Base-by-base conservation (phyloP, 2,888 invertebrate genomes). In the Helleia helle region DNA sequence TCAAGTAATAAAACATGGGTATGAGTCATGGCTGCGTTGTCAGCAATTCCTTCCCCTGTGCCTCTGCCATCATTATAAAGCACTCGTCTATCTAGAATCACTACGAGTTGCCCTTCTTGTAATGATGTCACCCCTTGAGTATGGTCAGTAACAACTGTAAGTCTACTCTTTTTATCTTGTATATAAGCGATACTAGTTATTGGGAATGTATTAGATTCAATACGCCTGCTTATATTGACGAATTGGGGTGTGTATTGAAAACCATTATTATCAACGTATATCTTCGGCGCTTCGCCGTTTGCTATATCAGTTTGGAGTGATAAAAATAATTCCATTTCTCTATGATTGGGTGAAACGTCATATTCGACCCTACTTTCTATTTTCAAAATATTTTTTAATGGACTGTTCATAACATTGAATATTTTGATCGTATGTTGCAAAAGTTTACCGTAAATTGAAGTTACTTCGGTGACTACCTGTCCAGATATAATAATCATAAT, bases 201-300 rank as follows among this genome's bases (percentile, higher is more conserved):
- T 0, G 99, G 99, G 67, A 94, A 99, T 66, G 96, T 93, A 70
- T 99, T 99, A 0, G 96, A 97, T 71, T 98, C 97, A 36, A 95
- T 88, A 1, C 92, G 92, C 50, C 93, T 91, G 43, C 90, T 87
- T 42, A 92, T 90, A 26, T 94, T 91, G 62, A 94, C 91, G 4
- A 89, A 77, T 15, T 93, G 86, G 54, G 89, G 87, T 40, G 94
- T 92, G 80, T 93, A 93, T 65, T 94, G 94, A 63, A 96, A 96
- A 3, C 97, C 97, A 65, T 96, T 97, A 47, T 94, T 89, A 71
- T 99, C 98, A 0, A 93, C 93, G 62, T 89, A 93, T 59, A 95
- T 91, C 55, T 90, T 90, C 0, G 95, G 94, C 1, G 90, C 87
- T 49, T 93, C 91, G 1, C 90, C 91, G 59, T 94, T 94, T 43